A percentile compares a stretch with the other conserved stretches of the same genome.
These are phyloP conservation scores for Trinectes maculatus DNA, from an alignment of 2,113 vertebrate species.

Conservation along the genomic window DNA sequence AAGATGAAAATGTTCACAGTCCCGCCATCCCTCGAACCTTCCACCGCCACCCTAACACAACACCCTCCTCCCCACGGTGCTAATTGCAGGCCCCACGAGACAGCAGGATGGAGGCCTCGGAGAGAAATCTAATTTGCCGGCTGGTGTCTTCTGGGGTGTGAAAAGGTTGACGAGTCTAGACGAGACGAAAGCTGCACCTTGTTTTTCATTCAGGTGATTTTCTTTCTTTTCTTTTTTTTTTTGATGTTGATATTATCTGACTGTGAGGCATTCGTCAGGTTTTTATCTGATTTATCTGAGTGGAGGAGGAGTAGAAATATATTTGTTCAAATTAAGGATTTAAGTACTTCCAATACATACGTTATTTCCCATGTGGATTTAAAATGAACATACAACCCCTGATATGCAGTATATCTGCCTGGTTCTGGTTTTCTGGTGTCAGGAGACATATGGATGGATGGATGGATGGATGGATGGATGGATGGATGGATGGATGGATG, in stretches of 20 bases:
- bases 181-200: slow-evolving; percentile 33
- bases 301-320: neutral
- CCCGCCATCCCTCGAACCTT: slow-evolving; percentile 43
- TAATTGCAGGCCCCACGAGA: slow-evolving; percentile 89
- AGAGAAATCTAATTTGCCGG: slow-evolving; percentile 74
- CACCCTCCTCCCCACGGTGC: slow-evolving; percentile 75
- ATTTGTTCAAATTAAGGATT: neutral
- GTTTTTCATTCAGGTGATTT: slow-evolving; percentile 3
- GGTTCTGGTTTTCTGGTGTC: too few relatives aligned
- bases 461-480: too few relatives aligned
- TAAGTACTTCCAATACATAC: neutral
- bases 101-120: slow-evolving; percentile 77
- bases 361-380: too few relatives aligned
- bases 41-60: slow-evolving; percentile 37
- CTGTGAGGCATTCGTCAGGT: neutral
- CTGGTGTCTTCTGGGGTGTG: slow-evolving; percentile 84
- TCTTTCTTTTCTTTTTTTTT: too few relatives aligned
- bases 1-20: slow-evolving; percentile 88
- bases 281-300: neutral
- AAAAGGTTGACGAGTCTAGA: slow-evolving; percentile 75
- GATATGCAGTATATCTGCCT: too few relatives aligned
- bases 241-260: too few relatives aligned
- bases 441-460: too few relatives aligned
- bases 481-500: too few relatives aligned
- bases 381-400: too few relatives aligned